Evolutionary conservation across 2,797 vertebrate genomes (phyloP).

Genomic region (Phataginus tricuspis): DNA sequence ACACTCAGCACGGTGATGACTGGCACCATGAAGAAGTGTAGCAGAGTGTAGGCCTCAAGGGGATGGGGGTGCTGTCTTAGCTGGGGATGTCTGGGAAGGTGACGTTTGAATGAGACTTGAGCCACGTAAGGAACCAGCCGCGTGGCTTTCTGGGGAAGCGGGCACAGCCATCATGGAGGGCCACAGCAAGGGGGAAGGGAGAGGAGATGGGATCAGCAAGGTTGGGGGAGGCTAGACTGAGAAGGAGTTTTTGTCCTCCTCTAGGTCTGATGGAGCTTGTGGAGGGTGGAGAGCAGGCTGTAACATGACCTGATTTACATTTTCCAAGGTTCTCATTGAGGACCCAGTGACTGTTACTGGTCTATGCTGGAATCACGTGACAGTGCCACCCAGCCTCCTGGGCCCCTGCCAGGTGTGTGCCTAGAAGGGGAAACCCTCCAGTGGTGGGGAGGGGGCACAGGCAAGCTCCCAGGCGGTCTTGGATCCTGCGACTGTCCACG

Average conservation of each 20-base stretch:
- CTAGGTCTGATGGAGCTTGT: not conserved
- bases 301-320: not conserved
- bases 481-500: not conserved
- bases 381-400: not conserved
- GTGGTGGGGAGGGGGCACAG: not conserved
- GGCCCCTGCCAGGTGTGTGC: not conserved
- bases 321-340: not conserved
- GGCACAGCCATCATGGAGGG: not conserved
- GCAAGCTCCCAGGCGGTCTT: not conserved
- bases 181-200: too few species aligned
- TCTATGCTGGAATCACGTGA: not conserved
- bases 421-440: not conserved
- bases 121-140: not conserved
- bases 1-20: not conserved
- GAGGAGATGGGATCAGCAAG: rapidly evolving
- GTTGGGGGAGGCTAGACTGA: not conserved
- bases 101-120: not conserved
- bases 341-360: not conserved
- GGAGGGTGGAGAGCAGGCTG: too few species aligned
- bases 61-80: not conserved
- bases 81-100: not conserved
- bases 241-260: not conserved
- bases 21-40: not conserved
- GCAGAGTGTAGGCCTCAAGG: not conserved
- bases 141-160: not conserved